Evolutionary conservation across 2,888 invertebrate genomes (phyloP).

Genomic region (Tetramorium bicarinatum): DNA sequence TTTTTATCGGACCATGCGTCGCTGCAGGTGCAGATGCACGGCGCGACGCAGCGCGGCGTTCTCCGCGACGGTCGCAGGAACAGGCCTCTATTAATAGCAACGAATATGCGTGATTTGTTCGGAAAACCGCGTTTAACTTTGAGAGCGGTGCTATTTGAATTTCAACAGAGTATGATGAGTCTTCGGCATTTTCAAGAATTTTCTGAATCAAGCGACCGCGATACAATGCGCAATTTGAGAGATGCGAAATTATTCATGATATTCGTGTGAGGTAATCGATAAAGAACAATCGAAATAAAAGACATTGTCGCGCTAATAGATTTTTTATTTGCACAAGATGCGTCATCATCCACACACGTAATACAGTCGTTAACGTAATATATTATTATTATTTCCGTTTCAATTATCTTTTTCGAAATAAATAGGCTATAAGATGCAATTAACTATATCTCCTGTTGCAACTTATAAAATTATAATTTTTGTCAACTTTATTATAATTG

Average conservation of each 20-base stretch:
- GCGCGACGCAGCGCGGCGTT: conserved; percentile 66
- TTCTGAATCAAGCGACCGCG: background rate
- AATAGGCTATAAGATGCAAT: background rate
- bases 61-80: conserved; percentile 43
- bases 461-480: background rate
- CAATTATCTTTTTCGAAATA: background rate
- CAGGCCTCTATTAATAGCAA: conserved; percentile 49
- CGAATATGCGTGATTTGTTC: conserved; percentile 53
- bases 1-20: conserved; percentile 62
- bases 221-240: background rate
- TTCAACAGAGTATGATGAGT: conserved; percentile 4
- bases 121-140: conserved; percentile 36
- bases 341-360: background rate
- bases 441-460: background rate
- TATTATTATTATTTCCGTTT: conserved; percentile 2
- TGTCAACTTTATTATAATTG: background rate
- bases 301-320: background rate
- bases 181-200: conserved; percentile 14
- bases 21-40: conserved; percentile 71
- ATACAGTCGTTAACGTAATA: background rate
- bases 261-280: background rate
- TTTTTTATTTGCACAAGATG: background rate
- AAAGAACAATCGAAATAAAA: background rate
- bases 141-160: background rate
- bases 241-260: background rate